phyloP scores from a whole-genome alignment of 2,797 vertebrate species.

The Sarcoramphus papa region DNA sequence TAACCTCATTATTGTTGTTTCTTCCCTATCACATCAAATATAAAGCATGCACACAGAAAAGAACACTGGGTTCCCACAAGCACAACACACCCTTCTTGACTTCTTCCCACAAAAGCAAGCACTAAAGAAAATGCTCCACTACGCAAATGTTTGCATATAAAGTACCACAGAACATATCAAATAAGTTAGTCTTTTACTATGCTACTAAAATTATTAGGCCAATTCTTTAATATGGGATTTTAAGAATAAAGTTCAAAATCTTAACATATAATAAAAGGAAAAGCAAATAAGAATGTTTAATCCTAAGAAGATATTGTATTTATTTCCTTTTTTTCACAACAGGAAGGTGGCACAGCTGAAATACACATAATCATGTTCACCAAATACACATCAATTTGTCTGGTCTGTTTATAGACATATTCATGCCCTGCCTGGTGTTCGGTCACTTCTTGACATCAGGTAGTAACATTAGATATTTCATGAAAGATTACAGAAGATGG shows the following conservation, averaged over 20 bases:
- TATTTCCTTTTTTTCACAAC: not conserved
- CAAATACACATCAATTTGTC: not conserved
- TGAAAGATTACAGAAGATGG: not conserved
- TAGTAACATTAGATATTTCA: not conserved
- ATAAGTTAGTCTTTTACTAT: not conserved
- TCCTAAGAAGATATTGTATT: not conserved
- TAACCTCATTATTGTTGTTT: conserved; percentile 41
- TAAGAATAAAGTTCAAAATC: not conserved
- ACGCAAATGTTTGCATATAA: not conserved
- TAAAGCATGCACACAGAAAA: conserved; percentile 8
- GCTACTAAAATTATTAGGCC: not conserved
- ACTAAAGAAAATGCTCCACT: not conserved
- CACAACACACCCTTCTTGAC: not conserved
- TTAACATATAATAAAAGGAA: not conserved
- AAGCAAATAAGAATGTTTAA: not conserved
- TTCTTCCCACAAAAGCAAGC: not conserved
- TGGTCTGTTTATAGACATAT: not conserved
- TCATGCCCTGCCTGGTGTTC: not conserved
- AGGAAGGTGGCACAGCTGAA: not conserved
- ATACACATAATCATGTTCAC: not conserved
- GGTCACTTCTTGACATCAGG: not conserved
- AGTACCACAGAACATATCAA: not conserved
- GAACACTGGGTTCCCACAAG: not conserved
- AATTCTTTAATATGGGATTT: not conserved
- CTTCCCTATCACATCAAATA: conserved; percentile 8